phyloP scores from a whole-genome alignment of 2,797 vertebrate genomes.

The Gambusia yucatana region DNA sequence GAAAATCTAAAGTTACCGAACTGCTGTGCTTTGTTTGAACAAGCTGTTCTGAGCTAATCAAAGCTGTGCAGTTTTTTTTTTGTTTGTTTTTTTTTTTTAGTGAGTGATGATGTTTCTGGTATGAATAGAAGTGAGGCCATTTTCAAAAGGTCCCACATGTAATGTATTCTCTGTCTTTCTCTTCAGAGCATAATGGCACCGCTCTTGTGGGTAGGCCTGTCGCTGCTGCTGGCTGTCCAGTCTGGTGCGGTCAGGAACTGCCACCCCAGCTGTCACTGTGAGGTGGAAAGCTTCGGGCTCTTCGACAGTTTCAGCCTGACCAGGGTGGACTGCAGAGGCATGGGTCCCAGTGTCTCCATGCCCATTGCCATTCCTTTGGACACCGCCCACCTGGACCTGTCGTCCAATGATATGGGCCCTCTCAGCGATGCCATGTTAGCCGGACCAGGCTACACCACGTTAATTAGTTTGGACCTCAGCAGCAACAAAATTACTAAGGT shows the following conservation, averaged over 20 bases:
- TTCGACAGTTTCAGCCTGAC: slow-evolving; percentile 98
- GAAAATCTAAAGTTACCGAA: slow-evolving; percentile 12
- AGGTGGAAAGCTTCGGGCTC: slow-evolving; percentile 95
- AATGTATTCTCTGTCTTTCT: slow-evolving; percentile 13
- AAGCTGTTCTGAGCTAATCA: background rate
- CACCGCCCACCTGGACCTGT: slow-evolving; percentile 92
- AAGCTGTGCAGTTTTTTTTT: background rate
- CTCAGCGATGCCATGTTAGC: slow-evolving; percentile 89
- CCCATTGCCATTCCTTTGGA: slow-evolving; percentile 94
- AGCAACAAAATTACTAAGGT: slow-evolving; percentile 88
- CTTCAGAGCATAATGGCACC: slow-evolving; percentile 82
- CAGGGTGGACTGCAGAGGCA: slow-evolving; percentile 89
- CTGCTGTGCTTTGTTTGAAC: slow-evolving; percentile 7
- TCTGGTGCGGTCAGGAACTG: slow-evolving; percentile 83
- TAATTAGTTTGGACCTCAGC: slow-evolving; percentile 93
- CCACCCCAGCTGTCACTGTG: slow-evolving; percentile 90
- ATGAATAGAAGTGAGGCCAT: background rate
- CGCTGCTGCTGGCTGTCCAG: slow-evolving; percentile 73
- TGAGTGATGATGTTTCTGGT: background rate
- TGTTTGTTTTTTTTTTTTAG: background rate
- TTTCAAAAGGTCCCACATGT: background rate
- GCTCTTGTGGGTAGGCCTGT: slow-evolving; percentile 74
- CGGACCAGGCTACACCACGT: slow-evolving; percentile 94
- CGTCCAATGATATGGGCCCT: slow-evolving; percentile 87
- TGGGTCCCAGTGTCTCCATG: slow-evolving; percentile 81